phyloP scores from a whole-genome alignment of 2,888 invertebrate species.

The Scotopteryx bipunctaria region DNA sequence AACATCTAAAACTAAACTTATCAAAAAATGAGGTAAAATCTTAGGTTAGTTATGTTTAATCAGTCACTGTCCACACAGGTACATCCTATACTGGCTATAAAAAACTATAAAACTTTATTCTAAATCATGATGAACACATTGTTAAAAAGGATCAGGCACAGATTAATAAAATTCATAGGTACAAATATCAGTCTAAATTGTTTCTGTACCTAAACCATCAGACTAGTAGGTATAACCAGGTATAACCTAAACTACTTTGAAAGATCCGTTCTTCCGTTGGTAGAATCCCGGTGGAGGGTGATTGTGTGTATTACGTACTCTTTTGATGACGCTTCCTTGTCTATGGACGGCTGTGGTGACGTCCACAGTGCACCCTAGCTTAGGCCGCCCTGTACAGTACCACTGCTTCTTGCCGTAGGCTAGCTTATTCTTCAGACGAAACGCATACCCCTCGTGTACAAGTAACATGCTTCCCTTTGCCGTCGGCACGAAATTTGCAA shows the following conservation, averaged over 20 bases:
- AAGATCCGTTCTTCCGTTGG: constrained; percentile 67
- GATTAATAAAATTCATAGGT: too few species aligned
- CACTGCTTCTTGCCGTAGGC: constrained; percentile 77
- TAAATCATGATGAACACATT: too few species aligned
- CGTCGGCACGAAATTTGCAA: constrained; percentile 71
- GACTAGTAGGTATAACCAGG: not conserved
- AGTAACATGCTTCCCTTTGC: constrained; percentile 69
- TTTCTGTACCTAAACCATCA: not conserved
- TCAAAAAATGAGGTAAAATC: too few species aligned
- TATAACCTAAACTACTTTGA: constrained; percentile 48
- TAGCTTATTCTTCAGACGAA: constrained; percentile 70
- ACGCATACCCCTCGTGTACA: constrained; percentile 70
- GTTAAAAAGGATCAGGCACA: too few species aligned
- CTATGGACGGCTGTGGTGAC: constrained; percentile 62
- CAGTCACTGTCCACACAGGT: too few species aligned
- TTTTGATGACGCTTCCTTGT: constrained; percentile 57
- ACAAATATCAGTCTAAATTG: too few species aligned
- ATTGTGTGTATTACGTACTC: constrained; percentile 68
- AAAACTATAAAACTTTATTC: too few species aligned
- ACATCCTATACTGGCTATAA: too few species aligned
- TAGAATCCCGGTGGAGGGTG: constrained; percentile 71
- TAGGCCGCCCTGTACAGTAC: constrained; percentile 71
- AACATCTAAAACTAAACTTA: too few species aligned
- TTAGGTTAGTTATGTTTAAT: too few species aligned
- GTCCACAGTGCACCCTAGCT: constrained; percentile 72